Conservation (phyloP, 2,888 invertebrate genomes). For the Chloromyia formosa region DNA sequence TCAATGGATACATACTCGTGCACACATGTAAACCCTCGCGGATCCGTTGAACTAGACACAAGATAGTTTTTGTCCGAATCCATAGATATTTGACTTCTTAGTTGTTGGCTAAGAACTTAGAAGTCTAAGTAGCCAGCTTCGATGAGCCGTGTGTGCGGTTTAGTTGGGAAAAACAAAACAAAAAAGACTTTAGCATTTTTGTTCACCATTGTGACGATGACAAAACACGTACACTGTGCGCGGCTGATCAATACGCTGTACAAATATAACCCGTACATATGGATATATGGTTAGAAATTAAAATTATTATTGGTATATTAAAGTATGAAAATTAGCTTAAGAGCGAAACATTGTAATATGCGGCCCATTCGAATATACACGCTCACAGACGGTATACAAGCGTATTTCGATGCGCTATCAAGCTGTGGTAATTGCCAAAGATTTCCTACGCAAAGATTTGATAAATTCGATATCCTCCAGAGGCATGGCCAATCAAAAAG, state of each 20-base stretch:
- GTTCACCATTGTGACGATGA: no score
- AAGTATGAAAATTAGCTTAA: slow-evolving; percentile 41
- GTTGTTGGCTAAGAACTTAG: no score
- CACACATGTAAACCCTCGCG: no score
- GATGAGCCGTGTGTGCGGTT: no score
- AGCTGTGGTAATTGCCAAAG: slow-evolving; percentile 39
- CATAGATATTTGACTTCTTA: no score
- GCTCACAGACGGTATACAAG: not conserved
- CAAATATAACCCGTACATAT: not conserved
- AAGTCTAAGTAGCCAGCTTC: no score
- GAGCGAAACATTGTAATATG: slow-evolving; percentile 31
- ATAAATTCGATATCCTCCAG: slow-evolving; percentile 43
- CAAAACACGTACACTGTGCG: no score
- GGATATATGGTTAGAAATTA: slow-evolving; percentile 18
- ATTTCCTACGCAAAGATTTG: slow-evolving; percentile 30
- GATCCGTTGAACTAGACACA: no score
- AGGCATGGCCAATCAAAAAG: slow-evolving; percentile 42
- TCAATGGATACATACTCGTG: no score
- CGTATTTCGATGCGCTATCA: slow-evolving; percentile 22
- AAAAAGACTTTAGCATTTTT: not conserved
- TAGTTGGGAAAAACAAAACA: no score
- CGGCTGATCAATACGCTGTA: not conserved
- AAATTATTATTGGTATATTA: slow-evolving; percentile 36
- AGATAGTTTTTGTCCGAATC: no score
- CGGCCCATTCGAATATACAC: slow-evolving; percentile 19